A percentile compares a stretch with the other conserved stretches of the same genome.
Evolutionary conservation across 2,113 vertebrate genomes (phyloP).

Genomic region (Ranitomeya imitator): DNA sequence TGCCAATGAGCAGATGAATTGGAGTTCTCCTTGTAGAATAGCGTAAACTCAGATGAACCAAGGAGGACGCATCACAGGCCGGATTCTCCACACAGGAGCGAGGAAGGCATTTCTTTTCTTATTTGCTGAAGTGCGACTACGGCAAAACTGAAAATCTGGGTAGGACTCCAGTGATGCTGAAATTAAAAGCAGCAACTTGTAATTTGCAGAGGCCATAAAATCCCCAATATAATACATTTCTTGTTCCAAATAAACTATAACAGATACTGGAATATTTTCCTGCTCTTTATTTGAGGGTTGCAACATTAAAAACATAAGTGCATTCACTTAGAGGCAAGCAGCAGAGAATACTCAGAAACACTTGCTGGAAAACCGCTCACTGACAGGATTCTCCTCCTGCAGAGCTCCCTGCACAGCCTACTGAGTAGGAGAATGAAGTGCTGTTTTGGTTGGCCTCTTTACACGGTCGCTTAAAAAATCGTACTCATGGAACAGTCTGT

Average conservation of each 20-base stretch:
- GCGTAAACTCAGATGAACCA: conserved; percentile 36
- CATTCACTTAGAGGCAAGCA: background rate
- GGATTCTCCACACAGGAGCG: background rate
- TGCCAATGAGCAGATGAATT: conserved; percentile 21
- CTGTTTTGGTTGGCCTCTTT: too few species aligned
- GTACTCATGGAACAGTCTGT: too few species aligned
- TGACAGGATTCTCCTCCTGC: too few species aligned
- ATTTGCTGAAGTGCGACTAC: background rate
- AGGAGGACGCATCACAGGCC: background rate
- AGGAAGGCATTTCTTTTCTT: background rate
- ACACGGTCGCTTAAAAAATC: too few species aligned
- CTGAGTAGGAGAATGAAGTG: too few species aligned
- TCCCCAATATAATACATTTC: background rate
- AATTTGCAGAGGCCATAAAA: background rate
- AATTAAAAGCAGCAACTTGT: background rate
- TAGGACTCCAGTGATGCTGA: background rate
- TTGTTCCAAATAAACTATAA: background rate
- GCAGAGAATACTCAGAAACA: too few species aligned
- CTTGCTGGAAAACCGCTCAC: too few species aligned
- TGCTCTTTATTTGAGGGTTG: background rate
- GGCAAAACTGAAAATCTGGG: background rate
- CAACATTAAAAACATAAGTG: background rate
- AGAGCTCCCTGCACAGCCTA: too few species aligned
- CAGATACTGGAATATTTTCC: background rate
- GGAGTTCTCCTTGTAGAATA: conserved; percentile 4